Percentiles rank a stretch among this genome's conserved stretches.
Conservation (phyloP, 2,888 invertebrate species). For the Brenthis hecate region DNA sequence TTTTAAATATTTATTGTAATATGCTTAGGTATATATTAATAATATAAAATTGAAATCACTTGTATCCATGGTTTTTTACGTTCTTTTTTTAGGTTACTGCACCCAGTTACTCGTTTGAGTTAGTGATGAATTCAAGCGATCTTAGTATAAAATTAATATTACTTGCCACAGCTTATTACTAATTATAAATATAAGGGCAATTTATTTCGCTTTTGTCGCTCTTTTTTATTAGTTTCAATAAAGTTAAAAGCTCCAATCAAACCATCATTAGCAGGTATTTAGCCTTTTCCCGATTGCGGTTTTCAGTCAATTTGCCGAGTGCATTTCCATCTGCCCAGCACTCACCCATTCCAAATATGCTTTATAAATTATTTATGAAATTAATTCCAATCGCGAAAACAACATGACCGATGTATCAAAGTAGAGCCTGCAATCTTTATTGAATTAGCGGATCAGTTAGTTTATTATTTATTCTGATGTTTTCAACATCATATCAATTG, state of each 20-base stretch:
- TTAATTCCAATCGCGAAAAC: constrained; percentile 73
- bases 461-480: constrained; percentile 43
- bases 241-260: constrained; percentile 57
- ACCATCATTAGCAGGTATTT: constrained; percentile 79
- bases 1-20: too few relatives aligned
- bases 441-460: constrained; percentile 59
- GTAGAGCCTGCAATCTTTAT: constrained; percentile 59
- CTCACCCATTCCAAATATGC: constrained; percentile 63
- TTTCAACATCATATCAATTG: constrained; percentile 40
- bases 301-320: constrained; percentile 79
- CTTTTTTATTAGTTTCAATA: constrained; percentile 39
- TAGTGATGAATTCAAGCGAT: neutral
- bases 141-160: neutral
- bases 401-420: constrained; percentile 56
- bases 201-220: constrained; percentile 35
- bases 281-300: constrained; percentile 78
- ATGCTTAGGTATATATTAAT: too few relatives aligned
- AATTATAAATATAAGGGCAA: constrained; percentile 17
- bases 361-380: constrained; percentile 79
- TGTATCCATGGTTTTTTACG: too few relatives aligned
- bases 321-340: constrained; percentile 74
- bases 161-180: constrained; percentile 1
- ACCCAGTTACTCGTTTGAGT: too few relatives aligned
- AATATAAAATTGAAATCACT: too few relatives aligned
- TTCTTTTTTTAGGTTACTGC: too few relatives aligned